Percentiles rank a stretch among this genome's conserved stretches.
phyloP scores from a whole-genome alignment of 37 sponge, comb jelly and placozoan species.

The Ianthella basta region DNA sequence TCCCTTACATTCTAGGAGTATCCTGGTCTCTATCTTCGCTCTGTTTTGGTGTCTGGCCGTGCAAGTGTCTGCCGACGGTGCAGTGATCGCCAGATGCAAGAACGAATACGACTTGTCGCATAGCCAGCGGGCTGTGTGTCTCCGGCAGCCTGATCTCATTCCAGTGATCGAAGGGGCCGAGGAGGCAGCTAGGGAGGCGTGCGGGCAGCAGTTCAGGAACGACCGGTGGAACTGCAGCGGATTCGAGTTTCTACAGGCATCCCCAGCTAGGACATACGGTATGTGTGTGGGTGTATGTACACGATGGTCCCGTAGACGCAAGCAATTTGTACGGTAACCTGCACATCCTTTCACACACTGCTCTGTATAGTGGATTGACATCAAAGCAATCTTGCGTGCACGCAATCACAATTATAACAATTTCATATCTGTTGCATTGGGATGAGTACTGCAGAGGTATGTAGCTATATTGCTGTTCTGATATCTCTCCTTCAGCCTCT shows the following conservation, averaged over 20 bases:
- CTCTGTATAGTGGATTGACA: too few species aligned
- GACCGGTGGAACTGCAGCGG: conserved; percentile 26
- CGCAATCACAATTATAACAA: too few species aligned
- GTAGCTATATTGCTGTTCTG: too few species aligned
- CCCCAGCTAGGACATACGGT: background rate
- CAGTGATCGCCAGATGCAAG: background rate
- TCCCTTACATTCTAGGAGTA: too few species aligned
- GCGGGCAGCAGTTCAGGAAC: background rate
- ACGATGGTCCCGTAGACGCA: background rate
- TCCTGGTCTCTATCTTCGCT: too few species aligned
- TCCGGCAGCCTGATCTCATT: background rate
- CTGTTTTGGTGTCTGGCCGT: too few species aligned
- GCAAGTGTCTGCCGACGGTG: background rate
- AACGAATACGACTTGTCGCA: background rate
- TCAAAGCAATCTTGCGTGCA: too few species aligned
- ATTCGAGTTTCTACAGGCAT: background rate
- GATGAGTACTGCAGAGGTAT: too few species aligned
- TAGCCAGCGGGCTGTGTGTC: background rate
- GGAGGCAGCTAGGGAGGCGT: background rate
- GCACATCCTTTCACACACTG: too few species aligned
- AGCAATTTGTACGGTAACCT: too few species aligned
- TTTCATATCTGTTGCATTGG: too few species aligned
- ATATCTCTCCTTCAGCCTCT: conserved; percentile 31
- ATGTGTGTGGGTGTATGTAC: background rate
- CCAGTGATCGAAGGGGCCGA: conserved; percentile 14